Percentiles rank a stretch among this genome's conserved stretches.
Evolutionary conservation across 2,888 invertebrate species (phyloP).

Genomic region (Hoplodrina ambigua): DNA sequence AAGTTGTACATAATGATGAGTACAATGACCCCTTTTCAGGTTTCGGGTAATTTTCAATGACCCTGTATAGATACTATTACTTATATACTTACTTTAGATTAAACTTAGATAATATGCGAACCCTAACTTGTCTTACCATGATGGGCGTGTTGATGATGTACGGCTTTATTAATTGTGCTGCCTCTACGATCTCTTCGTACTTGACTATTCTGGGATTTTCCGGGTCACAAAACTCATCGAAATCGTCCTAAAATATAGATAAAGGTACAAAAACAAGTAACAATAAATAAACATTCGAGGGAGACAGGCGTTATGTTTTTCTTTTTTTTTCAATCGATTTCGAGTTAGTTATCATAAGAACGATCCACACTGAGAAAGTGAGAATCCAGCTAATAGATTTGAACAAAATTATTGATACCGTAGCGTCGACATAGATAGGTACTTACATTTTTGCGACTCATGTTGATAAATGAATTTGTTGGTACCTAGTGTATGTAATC

Average conservation of each 20-base stretch:
- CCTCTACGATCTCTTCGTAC: conserved; percentile 75
- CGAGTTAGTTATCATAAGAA: neutral
- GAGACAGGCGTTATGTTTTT: too few relatives aligned
- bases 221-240: conserved; percentile 83
- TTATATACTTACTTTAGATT: too few relatives aligned
- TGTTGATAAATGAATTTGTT: conserved; percentile 9
- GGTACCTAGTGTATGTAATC: neutral
- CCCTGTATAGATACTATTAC: too few relatives aligned
- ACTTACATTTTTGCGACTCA: conserved; percentile 52
- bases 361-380: neutral
- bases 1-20: too few relatives aligned
- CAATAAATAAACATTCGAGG: too few relatives aligned
- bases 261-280: neutral
- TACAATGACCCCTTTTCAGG: too few relatives aligned
- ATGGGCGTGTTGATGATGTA: conserved; percentile 74
- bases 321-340: too few relatives aligned
- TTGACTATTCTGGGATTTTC: conserved; percentile 77
- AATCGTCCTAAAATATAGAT: conserved; percentile 78
- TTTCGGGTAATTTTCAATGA: too few relatives aligned
- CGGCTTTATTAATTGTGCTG: conserved; percentile 69
- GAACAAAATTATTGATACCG: neutral
- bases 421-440: neutral
- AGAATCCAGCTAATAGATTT: neutral
- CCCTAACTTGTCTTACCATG: conserved; percentile 68
- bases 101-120: neutral